These are phyloP conservation scores for Oncopeltus fasciatus DNA, from an alignment of 1,140 invertebrate genomes.

Conservation along the genomic window DNA sequence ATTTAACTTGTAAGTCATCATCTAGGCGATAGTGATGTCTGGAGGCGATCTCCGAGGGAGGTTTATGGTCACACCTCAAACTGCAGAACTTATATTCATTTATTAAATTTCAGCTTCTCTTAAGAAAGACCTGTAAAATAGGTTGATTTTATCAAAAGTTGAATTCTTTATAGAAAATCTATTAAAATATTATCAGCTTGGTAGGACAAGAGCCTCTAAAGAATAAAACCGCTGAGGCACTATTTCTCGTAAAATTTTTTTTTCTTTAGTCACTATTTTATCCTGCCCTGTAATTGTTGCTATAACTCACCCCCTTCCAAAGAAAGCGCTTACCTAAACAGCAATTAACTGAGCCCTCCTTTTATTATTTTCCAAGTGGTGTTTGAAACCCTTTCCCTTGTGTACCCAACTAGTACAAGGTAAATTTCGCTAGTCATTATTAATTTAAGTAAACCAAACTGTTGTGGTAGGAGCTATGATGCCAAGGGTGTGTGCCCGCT, in stretches of 20 bases:
- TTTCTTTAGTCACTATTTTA: background rate
- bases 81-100: too few relatives aligned
- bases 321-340: constrained; percentile 2
- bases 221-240: too few relatives aligned
- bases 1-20: too few relatives aligned
- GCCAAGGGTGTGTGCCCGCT: background rate
- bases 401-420: background rate
- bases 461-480: background rate
- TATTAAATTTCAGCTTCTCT: too few relatives aligned
- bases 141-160: too few relatives aligned
- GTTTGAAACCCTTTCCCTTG: background rate
- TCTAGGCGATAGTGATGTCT: too few relatives aligned
- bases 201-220: background rate
- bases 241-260: too few relatives aligned
- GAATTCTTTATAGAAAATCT: too few relatives aligned
- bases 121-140: too few relatives aligned
- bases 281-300: background rate
- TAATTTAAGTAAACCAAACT: background rate
- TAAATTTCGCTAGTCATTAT: background rate
- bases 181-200: too few relatives aligned
- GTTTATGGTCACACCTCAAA: too few relatives aligned
- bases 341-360: background rate
- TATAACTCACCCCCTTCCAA: background rate
- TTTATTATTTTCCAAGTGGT: background rate
- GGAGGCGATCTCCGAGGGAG: too few relatives aligned